phyloP scores from a whole-genome alignment of 1,140 invertebrate species.

The Zophobas atratus region DNA sequence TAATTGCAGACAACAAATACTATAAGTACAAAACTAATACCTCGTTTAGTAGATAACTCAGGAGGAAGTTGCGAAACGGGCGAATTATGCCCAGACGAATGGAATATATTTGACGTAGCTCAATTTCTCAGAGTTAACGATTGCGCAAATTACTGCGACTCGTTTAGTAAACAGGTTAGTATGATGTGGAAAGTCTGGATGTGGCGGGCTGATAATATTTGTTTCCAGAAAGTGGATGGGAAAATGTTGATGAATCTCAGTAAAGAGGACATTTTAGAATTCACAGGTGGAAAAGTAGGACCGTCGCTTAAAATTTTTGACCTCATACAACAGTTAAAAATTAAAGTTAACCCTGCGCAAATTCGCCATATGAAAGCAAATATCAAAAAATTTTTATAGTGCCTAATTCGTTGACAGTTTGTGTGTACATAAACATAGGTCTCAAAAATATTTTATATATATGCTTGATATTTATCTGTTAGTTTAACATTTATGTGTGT shows the following conservation, averaged over 20 bases:
- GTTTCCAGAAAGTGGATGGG: constrained; percentile 83
- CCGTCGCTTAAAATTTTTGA: constrained; percentile 95
- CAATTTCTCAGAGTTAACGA: constrained; percentile 92
- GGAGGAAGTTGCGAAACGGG: constrained; percentile 67
- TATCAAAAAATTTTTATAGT: constrained; percentile 69
- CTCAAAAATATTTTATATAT: constrained; percentile 36
- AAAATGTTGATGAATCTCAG: constrained; percentile 83
- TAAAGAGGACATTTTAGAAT: constrained; percentile 91
- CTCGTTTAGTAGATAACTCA: constrained; percentile 75
- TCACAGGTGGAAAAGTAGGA: constrained; percentile 94
- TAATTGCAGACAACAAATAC: constrained; percentile 65
- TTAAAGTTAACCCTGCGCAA: constrained; percentile 84
- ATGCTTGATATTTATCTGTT: constrained; percentile 34
- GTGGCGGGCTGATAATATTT: constrained; percentile 20
- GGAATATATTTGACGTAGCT: constrained; percentile 88
- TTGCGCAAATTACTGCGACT: constrained; percentile 90
- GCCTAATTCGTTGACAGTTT: constrained; percentile 55
- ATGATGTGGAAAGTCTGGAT: background rate
- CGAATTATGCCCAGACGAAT: constrained; percentile 80
- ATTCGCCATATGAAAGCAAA: constrained; percentile 72
- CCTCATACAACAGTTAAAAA: constrained; percentile 89
- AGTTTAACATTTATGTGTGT: constrained; percentile 34
- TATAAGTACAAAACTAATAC: constrained; percentile 76
- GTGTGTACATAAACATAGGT: constrained; percentile 19
- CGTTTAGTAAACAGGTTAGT: constrained; percentile 82